phyloP scores from a whole-genome alignment of 1,140 invertebrate genomes.

The Ruditapes philippinarum region DNA sequence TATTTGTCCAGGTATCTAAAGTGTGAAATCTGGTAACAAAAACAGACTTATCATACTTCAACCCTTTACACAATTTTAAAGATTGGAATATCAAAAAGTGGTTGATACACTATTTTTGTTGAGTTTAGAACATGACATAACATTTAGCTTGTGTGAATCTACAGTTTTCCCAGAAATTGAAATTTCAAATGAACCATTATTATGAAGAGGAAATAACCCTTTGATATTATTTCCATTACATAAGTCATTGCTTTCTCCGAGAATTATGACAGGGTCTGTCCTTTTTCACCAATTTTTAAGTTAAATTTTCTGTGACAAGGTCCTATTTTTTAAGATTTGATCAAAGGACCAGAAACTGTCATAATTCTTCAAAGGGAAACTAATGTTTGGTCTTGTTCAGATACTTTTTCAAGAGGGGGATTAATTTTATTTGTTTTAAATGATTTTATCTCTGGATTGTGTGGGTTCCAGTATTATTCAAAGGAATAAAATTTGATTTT shows the following conservation, averaged over 20 bases:
- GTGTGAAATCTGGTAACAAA: not conserved
- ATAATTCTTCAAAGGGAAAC: too few relatives aligned
- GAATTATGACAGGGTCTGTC: too few relatives aligned
- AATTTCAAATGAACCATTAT: not conserved
- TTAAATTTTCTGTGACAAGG: too few relatives aligned
- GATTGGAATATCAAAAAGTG: not conserved
- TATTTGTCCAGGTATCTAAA: not conserved
- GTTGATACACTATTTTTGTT: not conserved
- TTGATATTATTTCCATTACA: not conserved
- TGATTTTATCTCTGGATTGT: too few relatives aligned
- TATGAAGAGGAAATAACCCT: not conserved
- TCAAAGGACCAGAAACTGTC: too few relatives aligned
- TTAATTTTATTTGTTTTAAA: too few relatives aligned
- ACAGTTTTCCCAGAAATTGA: not conserved
- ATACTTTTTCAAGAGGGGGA: too few relatives aligned
- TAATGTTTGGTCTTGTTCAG: too few relatives aligned
- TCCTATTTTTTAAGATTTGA: too few relatives aligned
- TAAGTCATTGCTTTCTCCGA: not conserved
- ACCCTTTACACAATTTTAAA: not conserved
- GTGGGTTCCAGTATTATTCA: too few relatives aligned
- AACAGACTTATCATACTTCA: not conserved
- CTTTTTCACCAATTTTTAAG: too few relatives aligned
- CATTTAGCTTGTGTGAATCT: not conserved
- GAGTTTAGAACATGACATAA: not conserved
- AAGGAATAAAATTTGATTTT: too few relatives aligned